phyloP scores from a whole-genome alignment of 2,888 invertebrate species.

The Cephus sareptanus region DNA sequence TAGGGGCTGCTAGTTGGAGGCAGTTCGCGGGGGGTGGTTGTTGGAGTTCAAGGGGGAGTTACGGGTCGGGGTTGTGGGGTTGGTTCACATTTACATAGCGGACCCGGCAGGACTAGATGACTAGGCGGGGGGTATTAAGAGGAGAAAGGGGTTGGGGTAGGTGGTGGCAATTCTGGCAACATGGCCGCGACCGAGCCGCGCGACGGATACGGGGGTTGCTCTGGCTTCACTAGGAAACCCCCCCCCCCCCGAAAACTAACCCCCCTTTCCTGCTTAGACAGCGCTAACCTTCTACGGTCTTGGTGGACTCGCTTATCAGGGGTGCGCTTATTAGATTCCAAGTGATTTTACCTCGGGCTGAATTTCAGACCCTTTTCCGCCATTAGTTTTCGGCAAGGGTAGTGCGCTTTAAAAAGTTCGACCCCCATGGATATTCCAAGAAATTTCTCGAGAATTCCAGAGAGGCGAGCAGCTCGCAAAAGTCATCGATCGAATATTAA shows the following conservation, averaged over 20 bases:
- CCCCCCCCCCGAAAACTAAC: conserved; percentile 10
- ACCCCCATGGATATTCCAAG: not conserved
- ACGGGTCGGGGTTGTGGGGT: conserved; percentile 49
- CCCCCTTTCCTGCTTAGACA: conserved; percentile 41
- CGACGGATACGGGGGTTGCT: conserved; percentile 46
- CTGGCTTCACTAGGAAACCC: conserved; percentile 12
- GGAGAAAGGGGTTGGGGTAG: conserved; percentile 62
- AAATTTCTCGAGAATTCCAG: not conserved
- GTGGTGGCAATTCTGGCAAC: conserved; percentile 65
- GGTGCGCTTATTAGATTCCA: conserved; percentile 62
- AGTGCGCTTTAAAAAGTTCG: not conserved
- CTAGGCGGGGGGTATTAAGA: conserved; percentile 63
- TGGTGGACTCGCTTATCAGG: conserved; percentile 63
- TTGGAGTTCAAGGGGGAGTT: conserved; percentile 46
- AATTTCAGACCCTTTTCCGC: conserved; percentile 26
- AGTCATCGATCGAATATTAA: not conserved
- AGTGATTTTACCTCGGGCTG: conserved; percentile 46
- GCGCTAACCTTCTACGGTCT: conserved; percentile 30
- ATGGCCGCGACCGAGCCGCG: conserved; percentile 60
- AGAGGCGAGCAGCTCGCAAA: not conserved
- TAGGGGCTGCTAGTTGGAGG: conserved; percentile 63
- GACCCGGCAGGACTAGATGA: conserved; percentile 65
- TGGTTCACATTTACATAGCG: conserved; percentile 65
- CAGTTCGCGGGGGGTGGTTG: conserved; percentile 60
- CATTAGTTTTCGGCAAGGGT: not conserved